Conservation (phyloP, 2,888 invertebrate genomes). For the Ryuthela nishihirai region DNA sequence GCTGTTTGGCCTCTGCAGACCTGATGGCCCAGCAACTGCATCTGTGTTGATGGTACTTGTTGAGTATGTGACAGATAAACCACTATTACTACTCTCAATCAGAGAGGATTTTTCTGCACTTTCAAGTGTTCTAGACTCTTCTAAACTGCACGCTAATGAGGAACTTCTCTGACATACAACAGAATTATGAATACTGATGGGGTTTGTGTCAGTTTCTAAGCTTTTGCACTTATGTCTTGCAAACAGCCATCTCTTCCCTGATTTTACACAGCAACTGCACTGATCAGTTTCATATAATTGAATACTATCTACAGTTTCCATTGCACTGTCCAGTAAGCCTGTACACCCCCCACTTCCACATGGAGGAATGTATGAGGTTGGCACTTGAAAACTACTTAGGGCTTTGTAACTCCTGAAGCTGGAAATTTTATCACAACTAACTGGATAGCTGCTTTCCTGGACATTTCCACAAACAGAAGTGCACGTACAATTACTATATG, state of each 20-base stretch:
- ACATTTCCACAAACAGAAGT: no score
- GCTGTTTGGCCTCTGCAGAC: constrained; percentile 24
- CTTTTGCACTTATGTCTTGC: constrained; percentile 1
- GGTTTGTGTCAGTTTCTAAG: background rate
- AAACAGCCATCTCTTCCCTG: background rate
- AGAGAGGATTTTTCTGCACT: background rate
- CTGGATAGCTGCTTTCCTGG: no score
- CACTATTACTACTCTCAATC: background rate
- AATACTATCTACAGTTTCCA: background rate
- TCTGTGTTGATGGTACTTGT: background rate
- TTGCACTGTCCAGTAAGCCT: no score
- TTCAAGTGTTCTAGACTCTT: background rate
- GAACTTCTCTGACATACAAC: background rate
- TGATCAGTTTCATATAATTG: background rate
- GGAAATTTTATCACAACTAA: constrained; percentile 11
- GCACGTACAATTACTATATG: no score
- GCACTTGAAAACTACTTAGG: constrained; percentile 1
- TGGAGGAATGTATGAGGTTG: constrained; percentile 7
- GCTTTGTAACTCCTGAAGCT: background rate
- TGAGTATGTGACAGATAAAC: background rate
- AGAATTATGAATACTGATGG: background rate
- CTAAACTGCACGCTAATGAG: background rate
- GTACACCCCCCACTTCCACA: no score
- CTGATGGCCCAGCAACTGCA: constrained; percentile 32
- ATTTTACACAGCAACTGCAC: background rate